A percentile compares a stretch with the other conserved stretches of the same genome.
phyloP scores from a whole-genome alignment of 2,113 vertebrate genomes.

The Willisornis vidua region DNA sequence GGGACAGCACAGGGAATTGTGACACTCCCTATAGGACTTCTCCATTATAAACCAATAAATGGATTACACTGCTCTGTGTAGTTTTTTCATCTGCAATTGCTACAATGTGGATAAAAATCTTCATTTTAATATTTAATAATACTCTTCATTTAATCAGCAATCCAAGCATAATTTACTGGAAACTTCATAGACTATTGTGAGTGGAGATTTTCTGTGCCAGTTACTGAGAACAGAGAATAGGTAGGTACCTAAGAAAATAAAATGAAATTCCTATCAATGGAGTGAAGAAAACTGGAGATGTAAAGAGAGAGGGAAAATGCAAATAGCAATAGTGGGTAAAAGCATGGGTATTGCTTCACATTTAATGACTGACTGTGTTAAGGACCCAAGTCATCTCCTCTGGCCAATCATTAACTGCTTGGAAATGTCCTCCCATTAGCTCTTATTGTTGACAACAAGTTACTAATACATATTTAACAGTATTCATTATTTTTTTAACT shows the following conservation, averaged over 20 bases:
- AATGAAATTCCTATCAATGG: not conserved
- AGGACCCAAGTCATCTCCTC: slow-evolving; percentile 7
- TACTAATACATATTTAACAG: slow-evolving; percentile 22
- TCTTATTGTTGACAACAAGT: slow-evolving; percentile 37
- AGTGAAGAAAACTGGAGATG: not conserved
- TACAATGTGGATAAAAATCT: slow-evolving; percentile 7
- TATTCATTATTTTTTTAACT: slow-evolving; percentile 22
- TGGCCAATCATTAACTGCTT: slow-evolving; percentile 40
- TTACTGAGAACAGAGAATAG: not conserved
- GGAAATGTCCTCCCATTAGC: slow-evolving; percentile 25
- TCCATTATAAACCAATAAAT: slow-evolving; percentile 53
- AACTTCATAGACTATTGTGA: not conserved
- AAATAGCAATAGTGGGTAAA: not conserved
- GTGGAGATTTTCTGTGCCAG: not conserved
- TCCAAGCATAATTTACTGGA: not conserved
- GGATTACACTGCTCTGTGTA: slow-evolving; percentile 22
- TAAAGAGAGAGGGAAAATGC: not conserved
- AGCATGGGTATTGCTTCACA: slow-evolving; percentile 5
- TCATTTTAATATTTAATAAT: slow-evolving; percentile 29
- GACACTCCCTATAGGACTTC: slow-evolving; percentile 21
- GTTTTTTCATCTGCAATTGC: not conserved
- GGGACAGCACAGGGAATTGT: slow-evolving; percentile 17
- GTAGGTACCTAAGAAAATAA: not conserved
- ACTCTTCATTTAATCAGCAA: slow-evolving; percentile 18
- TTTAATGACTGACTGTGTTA: slow-evolving; percentile 10